Base-by-base conservation (phyloP, 2,888 invertebrate species). In the Acleris emargana region DNA sequence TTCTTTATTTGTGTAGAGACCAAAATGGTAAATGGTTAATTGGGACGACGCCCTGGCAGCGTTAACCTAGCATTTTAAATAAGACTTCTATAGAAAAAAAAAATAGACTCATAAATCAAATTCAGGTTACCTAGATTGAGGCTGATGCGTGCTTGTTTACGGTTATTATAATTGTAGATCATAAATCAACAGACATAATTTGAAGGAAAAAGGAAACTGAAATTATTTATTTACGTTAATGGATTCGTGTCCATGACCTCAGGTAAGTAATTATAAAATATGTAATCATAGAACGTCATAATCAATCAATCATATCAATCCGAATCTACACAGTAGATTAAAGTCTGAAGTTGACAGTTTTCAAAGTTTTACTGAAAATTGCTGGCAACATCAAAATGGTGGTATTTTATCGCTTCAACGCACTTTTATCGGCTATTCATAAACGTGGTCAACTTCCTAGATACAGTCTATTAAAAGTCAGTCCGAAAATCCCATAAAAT, bases 401-500 rank as follows among this genome's bases (percentile, higher is more conserved):
- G n/a, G 28, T 42, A 18, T 51, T 69, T 66, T 68, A 60, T 58
- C 67, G 61, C 55, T 50, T 68, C 64, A 73, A 49, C 55, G 58
- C 58, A 45, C 49, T 73, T 79, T 81, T 82, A 81, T 76, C 73
- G 75, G 72, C 71, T 69, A 71, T 71, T 76, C 80, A 79, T 81
- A 81, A 83, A 78, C 79, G 60, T 77, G 79, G 80, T 77, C 82
- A 57, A 78, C 78, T 78, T 75, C 72, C 75, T 72, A 76, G 74
- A 73, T 74, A 71, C 64, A 77, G 69, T 81, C 82, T 77, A 85
- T 88, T 82, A 86, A 86, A 86, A 82, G 76, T 74, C 79, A 78
- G 81, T 81, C 80, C 79, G 73, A 83, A 66, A 83, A 82, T 81
- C 78, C 76, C 81, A 83, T 89, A 88, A 90, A 89, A 79, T 87